Evolutionary conservation across 1,140 invertebrate genomes (phyloP), one percentile per base, ranked within the genome.

Genomic region (Drosophila pallidifrons): DNA sequence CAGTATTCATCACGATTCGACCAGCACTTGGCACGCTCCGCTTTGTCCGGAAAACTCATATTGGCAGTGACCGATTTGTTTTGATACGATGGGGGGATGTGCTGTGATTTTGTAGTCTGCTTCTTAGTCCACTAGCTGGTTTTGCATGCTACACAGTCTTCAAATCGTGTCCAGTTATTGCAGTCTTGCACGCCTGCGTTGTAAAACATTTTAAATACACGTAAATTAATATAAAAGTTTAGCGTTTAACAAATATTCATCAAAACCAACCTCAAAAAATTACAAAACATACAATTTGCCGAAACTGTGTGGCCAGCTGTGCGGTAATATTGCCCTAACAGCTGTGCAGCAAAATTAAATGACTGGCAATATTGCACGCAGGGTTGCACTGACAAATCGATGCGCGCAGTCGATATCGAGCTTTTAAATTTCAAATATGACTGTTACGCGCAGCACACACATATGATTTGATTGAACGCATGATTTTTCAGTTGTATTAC

Each of bases 21-120:
- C 97, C 98, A 99, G 93, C 98, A 99, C 82, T 93, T 94, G 89
- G 95, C 93, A 79, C 98, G 94, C 90, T 97, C 95, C 75, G 95
- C 94, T 94, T 97, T 98, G 80, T 94, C 95, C 55, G 97, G 96
- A 93, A 97, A 98, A 82, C 96, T 96, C 97, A 97, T 98, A 91
- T 16, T 54, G 61, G 51, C 57, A 69, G 51, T 78, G 46, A 25
- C 3, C 20, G 32, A 15, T 38, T 82, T 43, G 35, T 51, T 66
- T 55, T 66, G 59, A 5, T 69, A 46, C 55, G 51, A 1, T 54
- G 13, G 20, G 5, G 10, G 15, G 51, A 25, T 28, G 30, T 38
- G 8, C 15, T 5, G 32, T 11, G 30, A 4, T 64, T 15, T 32
- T 28, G 30, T 6, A 25, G 20, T 46, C 4, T 28, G 13, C 10